Base-by-base conservation (phyloP, 2,113 vertebrate genomes). In the Nibea coibor region DNA sequence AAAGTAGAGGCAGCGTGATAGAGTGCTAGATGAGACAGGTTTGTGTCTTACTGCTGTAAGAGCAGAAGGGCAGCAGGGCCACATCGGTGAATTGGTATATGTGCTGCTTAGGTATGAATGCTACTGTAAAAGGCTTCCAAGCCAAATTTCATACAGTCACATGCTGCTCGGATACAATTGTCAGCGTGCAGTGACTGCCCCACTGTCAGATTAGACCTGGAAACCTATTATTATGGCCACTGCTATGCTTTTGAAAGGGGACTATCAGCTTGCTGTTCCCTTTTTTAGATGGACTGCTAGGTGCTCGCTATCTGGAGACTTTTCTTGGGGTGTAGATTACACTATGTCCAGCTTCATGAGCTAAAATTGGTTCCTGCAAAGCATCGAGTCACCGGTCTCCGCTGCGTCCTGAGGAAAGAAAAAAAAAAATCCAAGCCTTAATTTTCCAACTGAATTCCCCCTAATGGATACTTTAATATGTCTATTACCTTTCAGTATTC, bases 371-470 rank as follows among this genome's bases (percentile, higher is more conserved):
- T 31, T 70, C 31, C 48, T 62, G 31, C 65, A 69, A 61, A 24
- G 48, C 43, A 59, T 63, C 72, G 53, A 70, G 78, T 78, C 58
- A 63, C 69, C 47, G 63, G 10, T 72, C 62, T 69, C 17, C 3
- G 17, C 67, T 71, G 22, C 63, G 31, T 48, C 57, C 20, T 4
- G 24, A 54, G 7, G 35, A 39, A 39, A 35, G 0, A 80, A 43
- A 48, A 50, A 50, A 59, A 19, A 31, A 59, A 10, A 80, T 78
- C 63, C 43, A 72, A 47, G 19, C n/a, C 63, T 79, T 75, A 11
- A 84, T 87, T 82, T 86, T 86, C 51, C 58, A 54, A 72, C 58
- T 85, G 79, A 80, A 82, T 75, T 85, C 66, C 51, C 69, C 35
- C 84, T 81, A 72, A 87, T 85, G 58, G 69, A 66, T 47, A 78